Evolutionary conservation across 2,888 invertebrate species (phyloP).

Genomic region (Boloria euphrosyne): DNA sequence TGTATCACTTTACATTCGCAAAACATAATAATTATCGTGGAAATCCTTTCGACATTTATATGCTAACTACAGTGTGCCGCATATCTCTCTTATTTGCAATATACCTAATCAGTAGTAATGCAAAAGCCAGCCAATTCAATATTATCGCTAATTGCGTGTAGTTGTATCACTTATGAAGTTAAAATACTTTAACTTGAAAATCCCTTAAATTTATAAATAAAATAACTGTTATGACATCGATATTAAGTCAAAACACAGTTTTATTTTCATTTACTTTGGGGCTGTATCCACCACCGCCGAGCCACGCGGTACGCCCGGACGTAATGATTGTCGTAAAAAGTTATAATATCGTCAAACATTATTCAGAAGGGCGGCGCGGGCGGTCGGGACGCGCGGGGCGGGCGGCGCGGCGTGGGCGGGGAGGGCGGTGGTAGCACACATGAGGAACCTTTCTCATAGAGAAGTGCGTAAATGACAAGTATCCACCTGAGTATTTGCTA

Average conservation of each 20-base stretch:
- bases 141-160: no score
- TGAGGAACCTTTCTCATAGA: not conserved
- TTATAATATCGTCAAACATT: constrained; percentile 21
- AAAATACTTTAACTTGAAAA: no score
- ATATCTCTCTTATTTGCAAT: no score
- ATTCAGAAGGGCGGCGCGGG: constrained; percentile 7
- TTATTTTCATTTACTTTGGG: constrained; percentile 1
- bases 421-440: not conserved
- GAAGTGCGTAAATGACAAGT: constrained; percentile 1
- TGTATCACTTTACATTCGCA: no score
- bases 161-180: no score
- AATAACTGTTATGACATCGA: no score
- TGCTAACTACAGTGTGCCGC: no score
- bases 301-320: not conserved
- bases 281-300: constrained; percentile 7
- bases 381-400: not conserved
- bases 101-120: no score
- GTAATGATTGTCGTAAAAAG: constrained; percentile 19
- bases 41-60: no score
- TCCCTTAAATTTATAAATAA: no score
- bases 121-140: no score
- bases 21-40: no score
- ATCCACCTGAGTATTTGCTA: not conserved
- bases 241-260: not conserved
- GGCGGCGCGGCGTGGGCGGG: not conserved